These are phyloP conservation scores for Tipula helvola DNA, from an alignment of 2,888 invertebrate species.

Conservation along the genomic window DNA sequence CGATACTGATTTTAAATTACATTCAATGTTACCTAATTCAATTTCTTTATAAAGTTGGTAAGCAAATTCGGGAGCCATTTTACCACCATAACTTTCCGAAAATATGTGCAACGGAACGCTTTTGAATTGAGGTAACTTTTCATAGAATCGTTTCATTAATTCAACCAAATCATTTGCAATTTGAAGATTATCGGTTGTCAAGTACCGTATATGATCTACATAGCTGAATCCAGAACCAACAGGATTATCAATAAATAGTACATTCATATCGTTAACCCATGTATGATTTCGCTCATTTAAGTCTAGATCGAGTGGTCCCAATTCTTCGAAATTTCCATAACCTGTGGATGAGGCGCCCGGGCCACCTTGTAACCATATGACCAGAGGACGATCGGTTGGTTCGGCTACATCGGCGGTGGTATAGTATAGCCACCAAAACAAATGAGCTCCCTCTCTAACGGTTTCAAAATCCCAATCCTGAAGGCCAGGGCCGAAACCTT, in stretches of 20 bases:
- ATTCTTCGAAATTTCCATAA: constrained; percentile 76
- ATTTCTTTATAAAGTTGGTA: constrained; percentile 45
- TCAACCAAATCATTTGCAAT: constrained; percentile 65
- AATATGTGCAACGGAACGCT: constrained; percentile 69
- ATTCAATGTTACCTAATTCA: constrained; percentile 43
- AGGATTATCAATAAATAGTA: constrained; percentile 81
- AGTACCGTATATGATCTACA: constrained; percentile 41
- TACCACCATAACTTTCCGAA: constrained; percentile 86
- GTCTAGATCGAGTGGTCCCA: constrained; percentile 60
- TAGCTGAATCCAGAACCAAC: constrained; percentile 83
- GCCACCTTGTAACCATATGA: constrained; percentile 86
- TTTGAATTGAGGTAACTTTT: constrained; percentile 53
- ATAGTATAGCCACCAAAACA: constrained; percentile 83
- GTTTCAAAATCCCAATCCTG: constrained; percentile 65
- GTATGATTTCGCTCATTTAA: constrained; percentile 56
- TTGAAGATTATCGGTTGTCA: constrained; percentile 45
- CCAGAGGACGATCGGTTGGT: constrained; percentile 54
- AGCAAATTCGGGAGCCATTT: constrained; percentile 82
- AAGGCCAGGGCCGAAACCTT: constrained; percentile 45
- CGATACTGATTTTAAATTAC: constrained; percentile 64
- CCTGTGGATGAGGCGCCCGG: constrained; percentile 70
- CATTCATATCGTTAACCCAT: constrained; percentile 69
- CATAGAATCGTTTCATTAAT: constrained; percentile 57
- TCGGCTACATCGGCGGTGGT: constrained; percentile 48
- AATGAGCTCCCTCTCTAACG: constrained; percentile 60